A percentile compares a stretch with the other conserved stretches of the same genome.
Conservation (phyloP, 2,797 vertebrate species). For the Valencia hispanica region DNA sequence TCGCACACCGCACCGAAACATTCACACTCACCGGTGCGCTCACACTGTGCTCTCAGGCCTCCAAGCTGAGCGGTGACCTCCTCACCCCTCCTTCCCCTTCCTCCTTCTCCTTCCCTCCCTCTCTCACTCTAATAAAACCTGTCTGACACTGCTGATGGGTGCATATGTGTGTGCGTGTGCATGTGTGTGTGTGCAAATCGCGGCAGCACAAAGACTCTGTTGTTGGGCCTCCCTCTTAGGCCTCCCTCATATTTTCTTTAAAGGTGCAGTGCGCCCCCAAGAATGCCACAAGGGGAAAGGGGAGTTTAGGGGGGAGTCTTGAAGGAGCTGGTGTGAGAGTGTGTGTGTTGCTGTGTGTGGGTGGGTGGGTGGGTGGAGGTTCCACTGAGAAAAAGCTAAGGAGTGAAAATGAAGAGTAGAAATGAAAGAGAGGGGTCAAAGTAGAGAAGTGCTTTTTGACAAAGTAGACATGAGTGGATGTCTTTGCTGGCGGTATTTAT, state of each 20-base stretch:
- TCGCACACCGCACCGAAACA: slow-evolving; percentile 73
- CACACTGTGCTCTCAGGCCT: slow-evolving; percentile 78
- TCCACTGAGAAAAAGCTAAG: slow-evolving; percentile 59
- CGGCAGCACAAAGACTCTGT: slow-evolving; percentile 85
- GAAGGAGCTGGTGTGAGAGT: slow-evolving; percentile 49
- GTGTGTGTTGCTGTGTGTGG: slow-evolving; percentile 9
- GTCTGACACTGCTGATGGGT: slow-evolving; percentile 80
- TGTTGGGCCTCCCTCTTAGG: slow-evolving; percentile 83
- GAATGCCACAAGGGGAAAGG: slow-evolving; percentile 77
- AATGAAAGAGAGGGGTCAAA: slow-evolving; percentile 55
- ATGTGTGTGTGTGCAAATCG: slow-evolving; percentile 34
- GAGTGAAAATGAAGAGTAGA: slow-evolving; percentile 61
- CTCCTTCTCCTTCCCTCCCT: slow-evolving; percentile 67
- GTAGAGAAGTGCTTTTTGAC: slow-evolving; percentile 61
- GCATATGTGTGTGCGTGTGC: slow-evolving; percentile 43
- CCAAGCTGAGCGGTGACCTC: slow-evolving; percentile 86
- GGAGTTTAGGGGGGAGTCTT: slow-evolving; percentile 46
- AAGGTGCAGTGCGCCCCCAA: slow-evolving; percentile 83
- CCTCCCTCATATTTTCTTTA: slow-evolving; percentile 87
- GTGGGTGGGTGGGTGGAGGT: slow-evolving; percentile 32
- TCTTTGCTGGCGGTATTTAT: slow-evolving; percentile 9
- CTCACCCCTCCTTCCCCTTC: slow-evolving; percentile 80
- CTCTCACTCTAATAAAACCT: slow-evolving; percentile 83
- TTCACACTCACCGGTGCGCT: slow-evolving; percentile 55
- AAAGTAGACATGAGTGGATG: slow-evolving; percentile 54